phyloP scores from a whole-genome alignment of 1,140 invertebrate species.

The Heliconius melpomene region DNA sequence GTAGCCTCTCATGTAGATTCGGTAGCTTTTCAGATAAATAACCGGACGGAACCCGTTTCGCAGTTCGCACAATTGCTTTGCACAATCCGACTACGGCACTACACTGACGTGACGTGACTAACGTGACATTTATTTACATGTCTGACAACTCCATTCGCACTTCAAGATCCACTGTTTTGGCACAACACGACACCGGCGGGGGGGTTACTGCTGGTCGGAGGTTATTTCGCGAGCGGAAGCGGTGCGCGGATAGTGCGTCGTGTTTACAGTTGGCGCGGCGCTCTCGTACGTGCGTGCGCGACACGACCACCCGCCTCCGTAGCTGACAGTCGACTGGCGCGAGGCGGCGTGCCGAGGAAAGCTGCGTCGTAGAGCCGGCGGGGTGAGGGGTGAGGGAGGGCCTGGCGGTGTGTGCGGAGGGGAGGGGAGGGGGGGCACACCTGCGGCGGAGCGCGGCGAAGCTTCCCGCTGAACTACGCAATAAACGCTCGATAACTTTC shows the following conservation, averaged over 20 bases:
- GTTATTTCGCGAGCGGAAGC: slow-evolving; percentile 71
- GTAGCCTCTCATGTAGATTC: slow-evolving; percentile 58
- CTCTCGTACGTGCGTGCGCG: slow-evolving; percentile 43
- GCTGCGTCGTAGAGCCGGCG: slow-evolving; percentile 61
- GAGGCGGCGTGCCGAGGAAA: slow-evolving; percentile 67
- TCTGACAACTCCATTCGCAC: slow-evolving; percentile 58
- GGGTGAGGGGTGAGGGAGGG: slow-evolving; percentile 37
- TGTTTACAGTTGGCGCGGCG: slow-evolving; percentile 75
- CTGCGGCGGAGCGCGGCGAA: slow-evolving; percentile 72
- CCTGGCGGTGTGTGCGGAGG: slow-evolving; percentile 25
- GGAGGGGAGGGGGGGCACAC: slow-evolving; percentile 65
- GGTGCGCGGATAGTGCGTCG: slow-evolving; percentile 68
- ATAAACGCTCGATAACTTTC: slow-evolving; percentile 81
- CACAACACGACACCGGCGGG: slow-evolving; percentile 69
- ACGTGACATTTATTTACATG: slow-evolving; percentile 70
- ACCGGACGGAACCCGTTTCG: slow-evolving; percentile 63
- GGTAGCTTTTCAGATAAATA: slow-evolving; percentile 49
- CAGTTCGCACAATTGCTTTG: slow-evolving; percentile 60
- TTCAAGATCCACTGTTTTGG: slow-evolving; percentile 64
- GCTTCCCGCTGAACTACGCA: slow-evolving; percentile 77
- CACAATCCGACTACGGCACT: slow-evolving; percentile 62
- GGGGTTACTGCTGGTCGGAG: slow-evolving; percentile 51
- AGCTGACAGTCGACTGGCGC: slow-evolving; percentile 73
- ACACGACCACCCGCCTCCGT: slow-evolving; percentile 53
- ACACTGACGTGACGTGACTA: slow-evolving; percentile 47